Evolutionary conservation across 1,140 invertebrate species (phyloP), one percentile per base, ranked within the genome.

Genomic region (Myzus persicae): DNA sequence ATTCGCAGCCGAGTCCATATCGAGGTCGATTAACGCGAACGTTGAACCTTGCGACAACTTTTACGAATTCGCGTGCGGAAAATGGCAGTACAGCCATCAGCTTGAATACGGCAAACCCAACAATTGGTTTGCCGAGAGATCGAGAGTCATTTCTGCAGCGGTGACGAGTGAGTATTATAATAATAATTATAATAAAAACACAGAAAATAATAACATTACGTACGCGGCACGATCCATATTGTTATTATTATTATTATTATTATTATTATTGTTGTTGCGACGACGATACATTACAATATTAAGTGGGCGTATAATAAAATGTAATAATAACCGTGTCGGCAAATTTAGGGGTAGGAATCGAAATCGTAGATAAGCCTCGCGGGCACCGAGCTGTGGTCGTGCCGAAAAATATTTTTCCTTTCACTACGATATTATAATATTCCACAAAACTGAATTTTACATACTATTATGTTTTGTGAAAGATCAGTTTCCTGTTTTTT

Each of bases 21-120:
- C 99, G 67, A 97, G 97, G 93, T 97, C 98, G 3, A 97, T 99
- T 95, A 98, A 99, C 95, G 26, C 24, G 38, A 95, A 95, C 1
- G 96, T 97, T 9, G 96, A 99, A 95, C 99, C 99, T 0, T 99
- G 99, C 95, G 96, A 98, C 11, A 98, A 99, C 95, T 99, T 99
- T 95, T 99, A 99, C 95, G 96, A 97, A 93, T 99, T 98, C 95
- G 96, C 99, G 0, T 99, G 99, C 94, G 98, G 98, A 36, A 94
- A 98, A 1, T 99, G 98, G 93, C 44, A 51, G 14, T 38, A 85
- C 44, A 46, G 14, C 6, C 40, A 93, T n/a, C 2, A 51, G 1
- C 20, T 2, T 26, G 59, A 48, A 42, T 36, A 26, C 38, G 59
- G 48, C 14, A 36, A 84, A 9, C 22, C 44, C 5, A 54, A 90